These are phyloP conservation scores for Dromiciops gliroides DNA, from an alignment of 2,113 vertebrate genomes.

Conservation along the genomic window DNA sequence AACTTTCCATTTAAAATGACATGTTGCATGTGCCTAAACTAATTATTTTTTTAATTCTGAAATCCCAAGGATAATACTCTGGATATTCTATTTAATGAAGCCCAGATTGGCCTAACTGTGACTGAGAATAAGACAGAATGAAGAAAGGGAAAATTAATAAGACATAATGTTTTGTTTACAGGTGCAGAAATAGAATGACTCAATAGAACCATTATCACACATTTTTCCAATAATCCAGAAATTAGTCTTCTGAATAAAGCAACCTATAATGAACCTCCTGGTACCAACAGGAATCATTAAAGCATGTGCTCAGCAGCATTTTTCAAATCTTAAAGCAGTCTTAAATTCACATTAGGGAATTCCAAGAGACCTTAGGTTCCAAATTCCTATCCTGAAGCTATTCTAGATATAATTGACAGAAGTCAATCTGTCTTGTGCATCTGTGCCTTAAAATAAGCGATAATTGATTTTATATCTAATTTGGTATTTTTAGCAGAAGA, in stretches of 20 bases:
- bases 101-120: neutral
- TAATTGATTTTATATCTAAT: constrained; percentile 10
- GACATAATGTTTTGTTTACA: neutral
- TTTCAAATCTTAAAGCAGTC: neutral
- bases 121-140: neutral
- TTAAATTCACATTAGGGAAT: neutral
- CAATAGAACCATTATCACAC: neutral
- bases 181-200: neutral
- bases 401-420: constrained; percentile 12
- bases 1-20: constrained; percentile 21
- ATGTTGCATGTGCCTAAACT: neutral
- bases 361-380: neutral
- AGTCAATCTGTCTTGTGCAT: neutral
- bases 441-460: neutral
- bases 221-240: neutral
- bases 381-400: constrained; percentile 1
- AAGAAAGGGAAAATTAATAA: neutral
- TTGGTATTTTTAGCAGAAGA: neutral
- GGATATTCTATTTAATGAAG: neutral
- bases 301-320: too few relatives aligned
- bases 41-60: constrained; percentile 9
- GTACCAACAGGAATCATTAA: neutral
- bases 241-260: neutral
- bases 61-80: neutral
- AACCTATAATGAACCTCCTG: neutral